Percentiles rank a stretch among this genome's conserved stretches.
phyloP scores from a whole-genome alignment of 2,113 vertebrate species.

The Salvator merianae region DNA sequence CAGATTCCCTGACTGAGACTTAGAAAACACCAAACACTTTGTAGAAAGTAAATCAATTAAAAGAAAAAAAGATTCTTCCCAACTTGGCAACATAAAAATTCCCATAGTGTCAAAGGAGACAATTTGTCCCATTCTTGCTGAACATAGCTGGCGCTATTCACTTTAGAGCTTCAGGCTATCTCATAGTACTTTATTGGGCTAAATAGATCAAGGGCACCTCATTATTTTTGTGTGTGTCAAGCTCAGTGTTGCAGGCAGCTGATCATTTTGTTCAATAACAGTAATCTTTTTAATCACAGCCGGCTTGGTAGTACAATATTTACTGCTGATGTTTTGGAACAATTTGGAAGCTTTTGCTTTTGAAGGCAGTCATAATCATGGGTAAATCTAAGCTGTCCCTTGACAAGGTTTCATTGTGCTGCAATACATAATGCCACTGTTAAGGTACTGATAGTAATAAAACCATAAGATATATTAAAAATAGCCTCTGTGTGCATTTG shows the following conservation, averaged over 20 bases:
- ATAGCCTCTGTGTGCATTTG: conserved; percentile 13
- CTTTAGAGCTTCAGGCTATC: conserved; percentile 29
- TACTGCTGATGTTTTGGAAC: conserved; percentile 59
- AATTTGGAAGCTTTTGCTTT: conserved; percentile 64
- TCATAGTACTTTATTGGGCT: conserved; percentile 32
- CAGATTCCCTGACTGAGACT: conserved; percentile 28
- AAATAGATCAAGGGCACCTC: conserved; percentile 57
- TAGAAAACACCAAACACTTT: conserved; percentile 36
- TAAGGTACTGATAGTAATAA: conserved; percentile 53
- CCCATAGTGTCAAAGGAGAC: conserved; percentile 31
- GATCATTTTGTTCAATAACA: conserved; percentile 51
- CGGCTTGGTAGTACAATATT: conserved; percentile 61
- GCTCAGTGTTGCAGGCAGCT: conserved; percentile 52
- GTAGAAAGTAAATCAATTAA: conserved; percentile 39
- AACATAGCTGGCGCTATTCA: conserved; percentile 47
- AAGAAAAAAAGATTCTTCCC: conserved; percentile 14
- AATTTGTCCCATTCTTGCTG: conserved; percentile 27
- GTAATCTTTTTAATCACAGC: conserved; percentile 66
- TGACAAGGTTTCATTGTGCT: conserved; percentile 43
- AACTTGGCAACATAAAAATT: conserved; percentile 31
- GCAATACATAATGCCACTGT: conserved; percentile 37
- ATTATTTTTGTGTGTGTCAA: conserved; percentile 58
- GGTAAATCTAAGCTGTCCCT: conserved; percentile 44
- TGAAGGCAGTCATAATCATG: conserved; percentile 55
- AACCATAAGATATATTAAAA: conserved; percentile 44